Base-by-base conservation (phyloP, 1,140 invertebrate species). In the Neuroterus valhalla region DNA sequence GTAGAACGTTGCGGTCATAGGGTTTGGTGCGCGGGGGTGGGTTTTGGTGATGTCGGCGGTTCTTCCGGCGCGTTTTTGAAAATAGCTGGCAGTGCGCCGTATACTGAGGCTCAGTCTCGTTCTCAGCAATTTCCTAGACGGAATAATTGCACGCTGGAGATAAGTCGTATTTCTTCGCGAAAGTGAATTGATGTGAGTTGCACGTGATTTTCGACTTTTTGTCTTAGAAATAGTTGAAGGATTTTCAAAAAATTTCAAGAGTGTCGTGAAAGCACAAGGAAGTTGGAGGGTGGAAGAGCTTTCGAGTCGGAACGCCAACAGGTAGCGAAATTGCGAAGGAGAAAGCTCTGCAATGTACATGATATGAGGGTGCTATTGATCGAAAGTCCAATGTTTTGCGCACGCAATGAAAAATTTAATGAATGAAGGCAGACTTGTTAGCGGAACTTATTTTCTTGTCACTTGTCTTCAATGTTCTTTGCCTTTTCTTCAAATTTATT, bases 51-150 rank as follows among this genome's bases (percentile, higher is more conserved):
- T 48, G 26, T 45, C 48, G 42, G 66, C n/a, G 62, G 69, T n/a
- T n/a, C n/a, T n/a, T n/a, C n/a, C 3, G 14, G 62, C 38, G 70
- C 43, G 12, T 12, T n/a, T 52, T 52, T 17, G 42, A 66, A 38
- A 46, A 38, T 48, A 38, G 62, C 38, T 68, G 43, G 26, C 48
- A 31, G 38, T 71, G 52, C 74, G 66, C 21, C 19, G 15, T 71
- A 68, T 17, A 70, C 66, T 66, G 55, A 55, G 21, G 31, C 52
- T 82, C 71, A 82, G 81, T 81, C 44, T 75, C 70, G 55, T 46
- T 77, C 50, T 38, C 48, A 75, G 68, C 42, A 46, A 77, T 70
- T 62, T 77, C 73, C 72, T 45, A 43, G 5, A 55, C 23, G 23
- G 50, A 66, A 70, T n/a, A 19, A 43, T 68, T n/a, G 44, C 31